Evolutionary conservation across 1,140 invertebrate species (phyloP).

Genomic region (Habropoda laboriosa): DNA sequence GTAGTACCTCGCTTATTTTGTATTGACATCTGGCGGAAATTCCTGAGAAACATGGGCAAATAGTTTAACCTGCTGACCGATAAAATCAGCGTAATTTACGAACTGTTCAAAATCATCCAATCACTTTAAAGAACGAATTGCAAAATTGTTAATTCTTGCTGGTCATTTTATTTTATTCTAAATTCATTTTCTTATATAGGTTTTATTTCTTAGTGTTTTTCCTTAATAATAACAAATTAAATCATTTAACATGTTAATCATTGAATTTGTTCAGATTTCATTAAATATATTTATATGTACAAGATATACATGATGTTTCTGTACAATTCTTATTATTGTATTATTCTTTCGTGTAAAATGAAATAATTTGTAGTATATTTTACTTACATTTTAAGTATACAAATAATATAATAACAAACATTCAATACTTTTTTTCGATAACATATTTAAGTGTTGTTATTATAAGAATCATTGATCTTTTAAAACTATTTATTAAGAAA

Average conservation of each 20-base stretch:
- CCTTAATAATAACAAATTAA: no score
- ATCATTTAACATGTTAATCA: no score
- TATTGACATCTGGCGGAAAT: slow-evolving; percentile 7
- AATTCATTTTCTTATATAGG: background rate
- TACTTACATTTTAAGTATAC: background rate
- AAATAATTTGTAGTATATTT: no score
- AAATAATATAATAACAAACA: background rate
- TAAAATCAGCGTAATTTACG: background rate
- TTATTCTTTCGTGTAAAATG: background rate
- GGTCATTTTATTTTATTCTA: background rate
- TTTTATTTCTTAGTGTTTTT: no score
- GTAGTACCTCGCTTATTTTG: background rate
- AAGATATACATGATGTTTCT: slow-evolving; percentile 79
- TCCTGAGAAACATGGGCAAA: slow-evolving; percentile 88
- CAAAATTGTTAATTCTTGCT: no score
- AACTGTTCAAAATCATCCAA: background rate
- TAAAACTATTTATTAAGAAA: slow-evolving; percentile 78
- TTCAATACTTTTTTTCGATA: background rate
- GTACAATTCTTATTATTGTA: background rate
- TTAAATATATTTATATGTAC: slow-evolving; percentile 81
- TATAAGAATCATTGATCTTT: background rate
- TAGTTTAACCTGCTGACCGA: background rate
- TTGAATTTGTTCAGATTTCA: no score
- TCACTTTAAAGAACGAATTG: background rate
- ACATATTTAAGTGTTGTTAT: no score